Conservation (phyloP, 2,797 vertebrate genomes). For the Varecia variegata region DNA sequence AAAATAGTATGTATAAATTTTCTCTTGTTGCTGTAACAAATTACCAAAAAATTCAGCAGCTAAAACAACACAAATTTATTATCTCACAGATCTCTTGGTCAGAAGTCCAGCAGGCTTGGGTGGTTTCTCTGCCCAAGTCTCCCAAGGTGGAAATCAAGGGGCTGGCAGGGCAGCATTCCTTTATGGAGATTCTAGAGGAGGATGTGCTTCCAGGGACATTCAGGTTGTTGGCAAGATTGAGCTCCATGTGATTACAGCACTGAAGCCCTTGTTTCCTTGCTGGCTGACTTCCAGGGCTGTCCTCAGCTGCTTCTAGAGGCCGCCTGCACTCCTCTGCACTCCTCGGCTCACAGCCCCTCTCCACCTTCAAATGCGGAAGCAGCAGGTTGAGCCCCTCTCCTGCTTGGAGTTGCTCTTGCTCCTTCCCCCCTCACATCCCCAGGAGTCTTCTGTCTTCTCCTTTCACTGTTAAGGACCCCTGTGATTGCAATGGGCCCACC, state of each 20-base stretch:
- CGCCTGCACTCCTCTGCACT: not conserved
- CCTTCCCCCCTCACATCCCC: not conserved
- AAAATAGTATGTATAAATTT: not conserved
- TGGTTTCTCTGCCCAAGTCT: not conserved
- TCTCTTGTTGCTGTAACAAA: not conserved
- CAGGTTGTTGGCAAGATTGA: not conserved
- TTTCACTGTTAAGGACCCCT: not conserved
- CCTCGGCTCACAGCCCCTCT: not conserved
- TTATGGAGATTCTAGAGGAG: not conserved
- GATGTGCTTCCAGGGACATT: not conserved
- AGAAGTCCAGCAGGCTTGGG: not conserved
- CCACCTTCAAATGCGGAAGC: not conserved
- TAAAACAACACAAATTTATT: not conserved
- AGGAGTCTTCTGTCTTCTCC: not conserved
- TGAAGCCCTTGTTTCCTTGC: not conserved
- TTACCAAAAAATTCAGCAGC: not conserved
- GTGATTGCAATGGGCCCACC: not conserved
- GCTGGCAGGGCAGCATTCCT: not conserved
- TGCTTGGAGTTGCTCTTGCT: not conserved
- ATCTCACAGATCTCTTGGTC: not conserved
- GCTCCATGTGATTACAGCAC: fast-evolving
- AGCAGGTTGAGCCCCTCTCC: not conserved
- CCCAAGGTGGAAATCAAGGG: not conserved
- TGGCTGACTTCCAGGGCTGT: not conserved
- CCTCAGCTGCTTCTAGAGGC: not conserved